Base-by-base conservation (phyloP, 2,113 vertebrate genomes). In the Syrrhaptes paradoxus region DNA sequence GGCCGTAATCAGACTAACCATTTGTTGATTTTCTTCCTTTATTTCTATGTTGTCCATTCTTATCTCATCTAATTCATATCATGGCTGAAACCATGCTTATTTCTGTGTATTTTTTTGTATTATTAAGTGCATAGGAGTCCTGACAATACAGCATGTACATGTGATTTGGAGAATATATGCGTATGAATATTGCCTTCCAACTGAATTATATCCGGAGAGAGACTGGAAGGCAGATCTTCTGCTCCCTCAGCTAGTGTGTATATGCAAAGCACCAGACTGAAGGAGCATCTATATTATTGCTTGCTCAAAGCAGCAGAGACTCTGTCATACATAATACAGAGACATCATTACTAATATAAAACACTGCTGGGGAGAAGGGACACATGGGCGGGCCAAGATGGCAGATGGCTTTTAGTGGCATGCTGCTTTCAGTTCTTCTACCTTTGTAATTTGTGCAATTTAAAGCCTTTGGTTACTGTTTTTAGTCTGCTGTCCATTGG, bases 351-450 rank as follows among this genome's bases (percentile, higher is more conserved):
- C 97, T 94, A 96, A 95, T 92, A 96, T 95, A 96, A 96, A 92
- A 96, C 51, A 79, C 95, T 96, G 88, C 49, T 93, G 95, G 95
- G 97, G 97, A 96, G 97, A 96, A 83, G 95, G 95, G 91, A 97
- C 90, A 95, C 74, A 79, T 95, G 97, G 97, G 96, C 8, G 13
- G 97, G 97, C 98, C 97, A 97, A 97, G 96, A 97, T 96, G 97
- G 98, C 98, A 98, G 98, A 98, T 98, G 97, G 97, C 96, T 96
- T 85, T 94, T 95, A 85, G 94, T 67, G 70, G 95, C 97, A 89
- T 96, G 96, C 96, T 97, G 96, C 91, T 96, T 97, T 92, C 96
- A 79, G 95, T 84, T 88, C 95, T 93, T 96, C 96, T 94, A 96
- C 97, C 97, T 98, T 97, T 92, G 96, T 74, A 67, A 90, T 95